Base-by-base conservation (phyloP, 1,140 invertebrate species). In the Pseudobourletiella spinata region DNA sequence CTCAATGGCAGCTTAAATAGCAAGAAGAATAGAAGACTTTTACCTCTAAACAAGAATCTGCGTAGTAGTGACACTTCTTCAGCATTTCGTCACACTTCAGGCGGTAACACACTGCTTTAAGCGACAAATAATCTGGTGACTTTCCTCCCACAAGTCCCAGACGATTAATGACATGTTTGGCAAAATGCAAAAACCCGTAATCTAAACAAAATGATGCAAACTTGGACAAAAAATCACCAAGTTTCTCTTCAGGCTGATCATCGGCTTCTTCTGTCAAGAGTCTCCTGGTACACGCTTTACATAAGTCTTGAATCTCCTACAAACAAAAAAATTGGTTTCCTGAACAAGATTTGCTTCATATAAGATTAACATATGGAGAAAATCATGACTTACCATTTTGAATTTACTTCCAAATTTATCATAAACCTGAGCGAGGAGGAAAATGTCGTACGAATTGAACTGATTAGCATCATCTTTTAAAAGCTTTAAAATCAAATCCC, bases 121-220 rank as follows among this genome's bases (percentile, higher is more conserved):
- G 22, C 6, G 46, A 48, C 14, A 48, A 22, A 20, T 48, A 48
- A 11, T 48, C 46, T 20, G 18, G 14, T n/a, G 46, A 11, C 22
- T 48, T 8, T 11, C 46, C 46, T 15, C 46, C 46, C 6, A 48
- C 46, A 14, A 11, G 6, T 20, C 46, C 20, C 22, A 48, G 22
- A 11, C 46, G 14, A 22, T 48, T 6, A 48, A 48, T 6, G 6
- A 48, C 6, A n/a, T 15, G 8, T 6, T 20, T 48, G 14, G 46
- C 20, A 8, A 15, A 8, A 15, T 22, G 6, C 6, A 48, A 11
- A 20, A 48, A 48, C 22, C 46, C 46, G 18, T 48, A 48, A 22
- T 48, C 46, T 48, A 48, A 48, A 30, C 50, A 54, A 54, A 54
- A 54, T 54, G 20, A 26, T 4, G 50, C 24, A 8, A 54, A 26